A percentile compares a stretch with the other conserved stretches of the same genome.
Evolutionary conservation across 1,140 invertebrate species (phyloP).

Genomic region (Cylas formicarius): DNA sequence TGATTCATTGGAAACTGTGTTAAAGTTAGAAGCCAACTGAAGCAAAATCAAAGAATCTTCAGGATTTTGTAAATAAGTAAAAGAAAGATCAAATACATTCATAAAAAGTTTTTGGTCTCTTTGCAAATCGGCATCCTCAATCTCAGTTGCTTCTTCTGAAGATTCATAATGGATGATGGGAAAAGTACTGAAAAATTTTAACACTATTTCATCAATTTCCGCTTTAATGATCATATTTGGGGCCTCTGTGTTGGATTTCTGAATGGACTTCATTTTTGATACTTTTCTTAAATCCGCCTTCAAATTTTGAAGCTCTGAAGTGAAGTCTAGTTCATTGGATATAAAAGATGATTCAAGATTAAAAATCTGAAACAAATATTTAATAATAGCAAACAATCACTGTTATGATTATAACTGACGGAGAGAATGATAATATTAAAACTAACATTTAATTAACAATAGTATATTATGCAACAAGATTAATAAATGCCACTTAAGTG

Average conservation of each 20-base stretch:
- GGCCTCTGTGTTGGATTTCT: conserved; percentile 34
- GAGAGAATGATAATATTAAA: no score
- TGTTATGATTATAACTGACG: no score
- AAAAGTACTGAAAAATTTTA: conserved; percentile 40
- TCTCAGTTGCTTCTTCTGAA: conserved; percentile 20
- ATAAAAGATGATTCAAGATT: conserved; percentile 40
- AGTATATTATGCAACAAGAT: no score
- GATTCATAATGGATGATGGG: conserved; percentile 22
- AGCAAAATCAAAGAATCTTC: conserved; percentile 25
- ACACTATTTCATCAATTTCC: conserved; percentile 37
- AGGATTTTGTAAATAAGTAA: conserved; percentile 21
- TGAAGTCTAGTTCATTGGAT: conserved; percentile 41
- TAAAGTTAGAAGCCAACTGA: conserved; percentile 23
- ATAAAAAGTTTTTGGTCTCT: conserved; percentile 25
- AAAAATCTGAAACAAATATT: conserved; percentile 44
- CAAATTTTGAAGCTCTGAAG: conserved; percentile 42
- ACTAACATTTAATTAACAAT: no score
- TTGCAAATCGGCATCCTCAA: conserved; percentile 7
- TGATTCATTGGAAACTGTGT: conserved; percentile 13
- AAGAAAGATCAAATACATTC: conserved; percentile 31
- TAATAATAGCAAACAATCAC: no score
- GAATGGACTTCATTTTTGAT: conserved; percentile 37
- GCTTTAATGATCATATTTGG: conserved; percentile 23
- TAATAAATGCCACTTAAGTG: no score
- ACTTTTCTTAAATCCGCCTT: conserved; percentile 28